Base-by-base conservation (phyloP, 2,888 invertebrate genomes). In the Allophyes oxyacanthae region DNA sequence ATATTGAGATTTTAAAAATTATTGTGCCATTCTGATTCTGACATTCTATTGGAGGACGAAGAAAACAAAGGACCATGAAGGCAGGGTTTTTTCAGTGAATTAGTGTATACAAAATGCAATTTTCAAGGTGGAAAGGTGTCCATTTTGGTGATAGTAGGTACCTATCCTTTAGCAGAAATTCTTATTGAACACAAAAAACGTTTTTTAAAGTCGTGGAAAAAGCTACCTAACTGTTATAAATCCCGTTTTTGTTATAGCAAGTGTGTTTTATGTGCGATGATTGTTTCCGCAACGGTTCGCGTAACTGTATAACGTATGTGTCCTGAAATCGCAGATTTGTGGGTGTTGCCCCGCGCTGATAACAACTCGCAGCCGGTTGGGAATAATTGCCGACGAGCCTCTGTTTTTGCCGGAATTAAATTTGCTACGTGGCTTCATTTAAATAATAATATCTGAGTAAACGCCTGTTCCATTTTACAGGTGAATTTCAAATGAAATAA, bases 191-290 rank as follows among this genome's bases (percentile, higher is more conserved):
- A 20, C 20, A 4, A 20, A 20, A 20, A 20, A 20, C 4, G 20
- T 20, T 20, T 25, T 25, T 25, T 25, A 13, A 26, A 36, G 38
- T 20, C 15, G 38, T 28, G 28, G 8, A 20, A 48, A 72, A 42
- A 20, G 28, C 52, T 37, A 14, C 45, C 25, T 20, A 43, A 26
- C 14, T 28, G 50, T 48, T 42, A 32, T 56, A 64, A 58, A 57
- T 59, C 40, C 45, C 54, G 43, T 45, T 68, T 64, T 52, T 62
- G 46, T 56, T 68, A 33, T 40, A 62, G 42, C 72, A 71, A 46
- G 63, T 78, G 74, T 64, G 58, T 75, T 80, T 78, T 77, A 81
- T 77, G 76, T 64, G 46, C 71, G 50, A 55, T 70, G 70, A 77
- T 77, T 71, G 64, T 77, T 75, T 73, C 60, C 63, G 38, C 52